A percentile compares a stretch with the other conserved stretches of the same genome.
These are phyloP conservation scores for Amitus sp. DNA, from an alignment of 2,888 invertebrate genomes.

Conservation along the genomic window DNA sequence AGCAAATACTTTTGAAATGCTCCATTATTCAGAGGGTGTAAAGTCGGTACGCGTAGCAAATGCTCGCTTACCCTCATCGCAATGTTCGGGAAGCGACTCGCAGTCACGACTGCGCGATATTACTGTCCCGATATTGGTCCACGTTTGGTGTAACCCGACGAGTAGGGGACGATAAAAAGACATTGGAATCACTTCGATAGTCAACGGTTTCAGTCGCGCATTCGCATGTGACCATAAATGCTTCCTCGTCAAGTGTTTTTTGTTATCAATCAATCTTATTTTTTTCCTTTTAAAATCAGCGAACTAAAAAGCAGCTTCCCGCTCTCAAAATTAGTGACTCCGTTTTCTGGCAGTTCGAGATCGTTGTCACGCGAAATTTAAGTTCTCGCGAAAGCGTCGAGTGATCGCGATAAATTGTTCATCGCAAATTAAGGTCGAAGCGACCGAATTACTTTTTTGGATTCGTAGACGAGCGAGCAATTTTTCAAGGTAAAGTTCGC, in stretches of 20 bases:
- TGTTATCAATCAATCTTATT: not conserved
- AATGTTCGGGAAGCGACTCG: not conserved
- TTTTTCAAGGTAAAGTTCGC: conserved; percentile 8
- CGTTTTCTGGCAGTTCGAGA: too few relatives aligned
- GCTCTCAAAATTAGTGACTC: too few relatives aligned
- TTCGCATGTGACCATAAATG: conserved; percentile 14
- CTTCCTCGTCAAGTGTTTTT: conserved; percentile 8
- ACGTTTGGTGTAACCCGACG: conserved; percentile 21
- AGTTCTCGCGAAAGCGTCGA: too few relatives aligned
- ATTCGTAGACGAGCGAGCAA: not conserved
- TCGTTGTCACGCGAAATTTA: too few relatives aligned
- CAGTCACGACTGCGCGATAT: conserved; percentile 30
- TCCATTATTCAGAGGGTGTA: conserved; percentile 28
- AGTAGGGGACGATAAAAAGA: conserved; percentile 23
- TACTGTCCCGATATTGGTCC: conserved; percentile 27
- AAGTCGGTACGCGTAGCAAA: conserved; percentile 18
- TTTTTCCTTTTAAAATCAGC: too few relatives aligned
- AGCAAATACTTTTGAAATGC: conserved; percentile 20
- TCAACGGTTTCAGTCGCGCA: conserved; percentile 10
- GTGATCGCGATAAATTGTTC: not conserved
- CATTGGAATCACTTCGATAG: conserved; percentile 1
- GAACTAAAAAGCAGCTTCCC: too few relatives aligned
- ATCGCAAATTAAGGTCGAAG: not conserved
- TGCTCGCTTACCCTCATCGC: conserved; percentile 11
- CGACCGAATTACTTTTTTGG: not conserved